Evolutionary conservation across 2,113 vertebrate genomes (phyloP).

Genomic region (Pica pica): DNA sequence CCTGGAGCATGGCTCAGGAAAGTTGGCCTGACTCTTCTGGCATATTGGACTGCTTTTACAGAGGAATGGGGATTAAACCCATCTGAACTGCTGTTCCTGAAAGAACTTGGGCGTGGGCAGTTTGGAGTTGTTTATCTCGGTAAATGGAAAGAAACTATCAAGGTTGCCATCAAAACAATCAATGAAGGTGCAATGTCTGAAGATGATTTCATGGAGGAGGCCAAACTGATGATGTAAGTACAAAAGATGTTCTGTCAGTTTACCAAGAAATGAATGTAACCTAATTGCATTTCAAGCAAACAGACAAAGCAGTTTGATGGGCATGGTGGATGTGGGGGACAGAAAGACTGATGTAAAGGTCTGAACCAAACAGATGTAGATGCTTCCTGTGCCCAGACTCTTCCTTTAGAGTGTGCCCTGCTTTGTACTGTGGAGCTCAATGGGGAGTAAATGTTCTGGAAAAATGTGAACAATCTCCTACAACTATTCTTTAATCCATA

Average conservation of each 20-base stretch:
- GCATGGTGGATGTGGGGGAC: background rate
- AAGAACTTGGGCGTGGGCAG: slow-evolving; percentile 73
- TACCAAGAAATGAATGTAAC: background rate
- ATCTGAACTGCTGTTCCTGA: slow-evolving; percentile 65
- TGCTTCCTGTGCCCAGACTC: rapidly evolving
- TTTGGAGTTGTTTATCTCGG: slow-evolving; percentile 75
- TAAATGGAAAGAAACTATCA: slow-evolving; percentile 62
- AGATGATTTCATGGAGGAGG: slow-evolving; percentile 82
- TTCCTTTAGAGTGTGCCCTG: background rate
- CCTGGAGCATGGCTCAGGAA: background rate
- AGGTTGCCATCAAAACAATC: slow-evolving; percentile 77
- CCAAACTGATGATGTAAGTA: slow-evolving; percentile 82
- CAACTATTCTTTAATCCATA: background rate
- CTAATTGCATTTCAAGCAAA: background rate
- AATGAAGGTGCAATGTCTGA: slow-evolving; percentile 76
- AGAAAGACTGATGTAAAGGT: background rate
- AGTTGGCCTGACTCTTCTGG: background rate
- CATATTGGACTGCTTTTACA: slow-evolving; percentile 36
- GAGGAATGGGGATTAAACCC: slow-evolving; percentile 75
- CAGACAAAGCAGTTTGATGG: background rate
- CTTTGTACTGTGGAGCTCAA: background rate
- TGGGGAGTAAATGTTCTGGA: background rate
- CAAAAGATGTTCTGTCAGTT: background rate
- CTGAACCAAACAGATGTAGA: background rate
- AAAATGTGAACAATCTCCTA: background rate